phyloP scores from a whole-genome alignment of 2,797 vertebrate species.

The Anabas testudineus region DNA sequence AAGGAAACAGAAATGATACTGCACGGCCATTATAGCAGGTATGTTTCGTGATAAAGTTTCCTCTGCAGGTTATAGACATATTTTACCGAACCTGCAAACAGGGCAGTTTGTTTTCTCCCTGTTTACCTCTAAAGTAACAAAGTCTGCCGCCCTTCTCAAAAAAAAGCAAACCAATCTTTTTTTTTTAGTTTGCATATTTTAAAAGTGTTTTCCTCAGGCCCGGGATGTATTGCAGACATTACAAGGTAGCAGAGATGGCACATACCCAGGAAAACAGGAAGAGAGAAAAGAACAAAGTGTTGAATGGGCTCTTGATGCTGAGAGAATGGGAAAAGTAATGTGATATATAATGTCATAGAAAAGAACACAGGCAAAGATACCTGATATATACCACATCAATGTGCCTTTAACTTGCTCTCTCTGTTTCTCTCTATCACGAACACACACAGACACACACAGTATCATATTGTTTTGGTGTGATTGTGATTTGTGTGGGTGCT shows the following conservation, averaged over 20 bases:
- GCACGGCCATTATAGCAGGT: conserved; percentile 29
- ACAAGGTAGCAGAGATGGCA: conserved; percentile 23
- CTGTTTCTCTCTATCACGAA: conserved; percentile 6
- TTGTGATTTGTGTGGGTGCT: conserved; percentile 81
- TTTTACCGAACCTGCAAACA: conserved; percentile 23
- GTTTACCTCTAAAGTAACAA: conserved; percentile 17
- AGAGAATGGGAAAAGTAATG: conserved; percentile 29
- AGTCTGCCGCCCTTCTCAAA: conserved; percentile 8
- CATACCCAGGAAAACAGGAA: conserved; percentile 18
- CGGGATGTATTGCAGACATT: conserved; percentile 48
- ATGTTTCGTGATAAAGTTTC: conserved; percentile 33
- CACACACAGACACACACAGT: conserved; percentile 19
- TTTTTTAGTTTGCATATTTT: conserved; percentile 42
- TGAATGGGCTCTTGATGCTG: conserved; percentile 25
- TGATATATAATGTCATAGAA: conserved; percentile 58
- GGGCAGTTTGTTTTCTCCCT: neutral
- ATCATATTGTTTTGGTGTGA: conserved; percentile 73
- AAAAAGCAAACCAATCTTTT: conserved; percentile 16
- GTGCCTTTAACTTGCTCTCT: conserved; percentile 1
- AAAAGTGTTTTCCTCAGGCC: conserved; percentile 30
- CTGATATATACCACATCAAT: conserved; percentile 43
- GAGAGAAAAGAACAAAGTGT: conserved; percentile 12
- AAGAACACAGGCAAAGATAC: conserved; percentile 35
- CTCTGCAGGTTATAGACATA: conserved; percentile 16
- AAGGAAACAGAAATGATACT: conserved; percentile 24